Percentiles rank a stretch among this genome's conserved stretches.
phyloP scores from a whole-genome alignment of 92 coral and sea anemone genomes.

The Palythoa caribaeorum region DNA sequence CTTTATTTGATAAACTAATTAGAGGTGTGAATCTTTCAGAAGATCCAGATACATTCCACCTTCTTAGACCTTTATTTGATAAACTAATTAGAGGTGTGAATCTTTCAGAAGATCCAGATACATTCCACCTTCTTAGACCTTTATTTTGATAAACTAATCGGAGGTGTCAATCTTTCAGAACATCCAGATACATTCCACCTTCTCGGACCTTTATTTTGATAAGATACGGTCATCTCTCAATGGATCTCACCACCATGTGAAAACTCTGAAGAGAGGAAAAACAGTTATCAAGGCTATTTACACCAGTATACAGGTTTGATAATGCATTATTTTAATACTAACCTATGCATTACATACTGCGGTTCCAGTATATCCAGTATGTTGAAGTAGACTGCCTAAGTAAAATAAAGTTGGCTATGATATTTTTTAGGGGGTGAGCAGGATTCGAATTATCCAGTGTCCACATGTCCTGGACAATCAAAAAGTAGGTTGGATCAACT shows the following conservation, averaged over 20 bases:
- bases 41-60: slow-evolving; percentile 74
- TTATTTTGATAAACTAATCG: neutral
- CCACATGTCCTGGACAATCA: too few relatives aligned
- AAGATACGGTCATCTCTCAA: slow-evolving; percentile 83
- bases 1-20: neutral
- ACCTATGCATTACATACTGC: neutral
- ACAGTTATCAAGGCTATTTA: slow-evolving; percentile 77
- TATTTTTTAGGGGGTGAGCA: too few relatives aligned
- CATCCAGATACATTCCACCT: slow-evolving; percentile 74
- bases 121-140: too few relatives aligned
- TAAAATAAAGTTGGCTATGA: too few relatives aligned
- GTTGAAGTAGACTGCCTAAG: neutral
- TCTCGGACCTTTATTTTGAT: slow-evolving; percentile 69
- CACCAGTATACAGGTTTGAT: slow-evolving; percentile 75
- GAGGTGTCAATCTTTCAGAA: slow-evolving; percentile 65
- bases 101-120: too few relatives aligned
- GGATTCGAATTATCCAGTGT: too few relatives aligned
- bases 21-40: slow-evolving; percentile 59
- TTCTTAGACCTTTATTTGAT: slow-evolving; percentile 68
- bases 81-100: too few relatives aligned
- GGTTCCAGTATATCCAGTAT: neutral
- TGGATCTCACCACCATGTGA: slow-evolving; percentile 86
- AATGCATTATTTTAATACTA: neutral
- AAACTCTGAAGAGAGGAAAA: slow-evolving; percentile 80
- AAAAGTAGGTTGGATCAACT: too few relatives aligned